phyloP scores from a whole-genome alignment of 2,888 invertebrate species.

The Bedellia somnulentella region DNA sequence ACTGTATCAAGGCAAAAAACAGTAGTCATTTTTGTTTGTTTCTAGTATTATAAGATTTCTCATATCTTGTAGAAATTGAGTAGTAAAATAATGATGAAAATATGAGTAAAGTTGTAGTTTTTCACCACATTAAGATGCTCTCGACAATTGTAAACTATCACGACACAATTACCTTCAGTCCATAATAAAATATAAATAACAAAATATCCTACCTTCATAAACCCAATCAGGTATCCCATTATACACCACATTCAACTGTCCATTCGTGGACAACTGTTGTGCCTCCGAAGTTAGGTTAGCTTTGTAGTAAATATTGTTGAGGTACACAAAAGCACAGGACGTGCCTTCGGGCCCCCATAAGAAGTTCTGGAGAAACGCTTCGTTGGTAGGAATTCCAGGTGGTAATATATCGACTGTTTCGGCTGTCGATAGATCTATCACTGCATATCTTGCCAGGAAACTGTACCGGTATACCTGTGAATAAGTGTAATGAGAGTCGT shows the following conservation, averaged over 20 bases:
- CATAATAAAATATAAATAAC: no score
- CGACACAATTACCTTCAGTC: no score
- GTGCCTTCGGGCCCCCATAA: constrained; percentile 78
- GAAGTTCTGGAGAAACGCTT: constrained; percentile 67
- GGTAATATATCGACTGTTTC: constrained; percentile 27
- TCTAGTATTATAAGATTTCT: no score
- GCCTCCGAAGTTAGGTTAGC: constrained; percentile 38
- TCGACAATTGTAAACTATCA: no score
- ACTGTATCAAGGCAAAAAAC: no score
- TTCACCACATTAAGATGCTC: no score
- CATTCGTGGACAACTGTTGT: constrained; percentile 65
- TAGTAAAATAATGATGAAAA: no score
- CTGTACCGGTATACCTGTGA: constrained; percentile 78
- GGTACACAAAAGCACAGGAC: constrained; percentile 69
- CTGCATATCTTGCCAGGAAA: constrained; percentile 72
- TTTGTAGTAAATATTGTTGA: constrained; percentile 79
- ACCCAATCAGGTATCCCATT: constrained; percentile 95
- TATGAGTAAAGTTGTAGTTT: no score
- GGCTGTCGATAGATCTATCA: constrained; percentile 64
- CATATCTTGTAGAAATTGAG: no score
- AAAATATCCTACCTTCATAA: constrained; percentile 76
- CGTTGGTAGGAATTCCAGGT: constrained; percentile 21
- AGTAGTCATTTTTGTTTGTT: no score
- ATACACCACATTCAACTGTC: constrained; percentile 64
- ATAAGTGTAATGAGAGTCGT: no score